These are phyloP conservation scores for Drosophila asahinai DNA, from an alignment of 1,140 invertebrate species.

Conservation along the genomic window DNA sequence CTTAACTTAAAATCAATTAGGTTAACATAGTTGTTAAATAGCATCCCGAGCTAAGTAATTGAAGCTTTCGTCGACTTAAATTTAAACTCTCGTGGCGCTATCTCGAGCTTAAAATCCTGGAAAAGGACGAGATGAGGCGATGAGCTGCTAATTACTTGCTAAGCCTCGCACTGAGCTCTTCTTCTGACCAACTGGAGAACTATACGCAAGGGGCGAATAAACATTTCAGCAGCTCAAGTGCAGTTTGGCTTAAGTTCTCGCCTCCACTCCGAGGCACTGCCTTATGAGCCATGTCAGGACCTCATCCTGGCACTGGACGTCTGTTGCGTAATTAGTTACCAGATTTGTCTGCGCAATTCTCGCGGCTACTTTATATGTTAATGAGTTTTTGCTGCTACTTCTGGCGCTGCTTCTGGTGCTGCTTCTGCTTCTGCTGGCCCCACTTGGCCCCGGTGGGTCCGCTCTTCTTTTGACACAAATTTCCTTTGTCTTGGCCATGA, in stretches of 20 bases:
- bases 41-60: neutral
- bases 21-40: neutral
- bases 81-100: slow-evolving; percentile 3
- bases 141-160: slow-evolving; percentile 44
- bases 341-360: slow-evolving; percentile 49
- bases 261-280: slow-evolving; percentile 12
- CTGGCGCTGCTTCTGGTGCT: slow-evolving; percentile 21
- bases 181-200: slow-evolving; percentile 12
- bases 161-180: slow-evolving; percentile 21
- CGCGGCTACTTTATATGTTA: slow-evolving; percentile 75
- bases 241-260: slow-evolving; percentile 32
- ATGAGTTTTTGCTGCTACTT: slow-evolving; percentile 62
- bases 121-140: neutral
- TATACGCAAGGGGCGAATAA: slow-evolving; percentile 18
- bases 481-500: slow-evolving; percentile 60
- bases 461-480: slow-evolving; percentile 46
- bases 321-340: slow-evolving; percentile 72
- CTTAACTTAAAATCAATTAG: neutral
- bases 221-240: slow-evolving; percentile 25
- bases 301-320: slow-evolving; percentile 27
- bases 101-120: slow-evolving; percentile 5
- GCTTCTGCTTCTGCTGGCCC: slow-evolving; percentile 14
- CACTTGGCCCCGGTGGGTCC: slow-evolving; percentile 7
- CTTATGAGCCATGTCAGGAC: slow-evolving; percentile 51
- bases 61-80: slow-evolving; percentile 3